Percentiles rank a stretch among this genome's conserved stretches.
These are phyloP conservation scores for Nematolebias whitei DNA, from an alignment of 2,113 vertebrate species.

Conservation along the genomic window DNA sequence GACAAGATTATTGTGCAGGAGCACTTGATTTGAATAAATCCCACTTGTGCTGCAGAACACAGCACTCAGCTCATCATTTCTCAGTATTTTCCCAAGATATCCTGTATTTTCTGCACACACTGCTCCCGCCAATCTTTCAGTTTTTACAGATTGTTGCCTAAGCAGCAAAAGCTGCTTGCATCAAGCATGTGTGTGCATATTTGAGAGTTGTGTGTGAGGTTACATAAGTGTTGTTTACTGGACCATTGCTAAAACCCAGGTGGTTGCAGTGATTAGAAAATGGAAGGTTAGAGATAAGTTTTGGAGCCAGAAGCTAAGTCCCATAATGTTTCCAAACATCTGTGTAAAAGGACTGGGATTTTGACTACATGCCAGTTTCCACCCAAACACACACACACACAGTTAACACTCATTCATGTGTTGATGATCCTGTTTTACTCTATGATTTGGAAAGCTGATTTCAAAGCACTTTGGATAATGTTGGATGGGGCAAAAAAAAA, in stretches of 20 bases:
- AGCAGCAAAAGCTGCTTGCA: conserved; percentile 20
- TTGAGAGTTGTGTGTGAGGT: neutral
- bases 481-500: conserved; percentile 21
- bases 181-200: neutral
- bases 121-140: conserved; percentile 4
- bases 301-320: conserved; percentile 34
- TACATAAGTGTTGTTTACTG: conserved; percentile 28
- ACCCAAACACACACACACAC: conserved; percentile 3
- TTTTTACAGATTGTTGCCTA: conserved; percentile 21
- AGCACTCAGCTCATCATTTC: conserved; percentile 7
- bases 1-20: conserved; percentile 41
- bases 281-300: conserved; percentile 40
- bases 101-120: conserved; percentile 15
- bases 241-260: conserved; percentile 44
- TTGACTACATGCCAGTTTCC: conserved; percentile 53
- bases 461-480: conserved; percentile 42
- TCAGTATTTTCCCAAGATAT: conserved; percentile 27
- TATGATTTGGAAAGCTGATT: conserved; percentile 27
- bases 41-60: conserved; percentile 20
- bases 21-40: conserved; percentile 51
- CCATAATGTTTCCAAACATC: conserved; percentile 44
- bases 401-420: conserved; percentile 6
- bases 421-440: conserved; percentile 24
- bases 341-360: conserved; percentile 29
- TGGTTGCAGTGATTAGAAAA: conserved; percentile 19